Evolutionary conservation across 2,888 invertebrate species (phyloP).

Genomic region (Platerodrilus igneus): DNA sequence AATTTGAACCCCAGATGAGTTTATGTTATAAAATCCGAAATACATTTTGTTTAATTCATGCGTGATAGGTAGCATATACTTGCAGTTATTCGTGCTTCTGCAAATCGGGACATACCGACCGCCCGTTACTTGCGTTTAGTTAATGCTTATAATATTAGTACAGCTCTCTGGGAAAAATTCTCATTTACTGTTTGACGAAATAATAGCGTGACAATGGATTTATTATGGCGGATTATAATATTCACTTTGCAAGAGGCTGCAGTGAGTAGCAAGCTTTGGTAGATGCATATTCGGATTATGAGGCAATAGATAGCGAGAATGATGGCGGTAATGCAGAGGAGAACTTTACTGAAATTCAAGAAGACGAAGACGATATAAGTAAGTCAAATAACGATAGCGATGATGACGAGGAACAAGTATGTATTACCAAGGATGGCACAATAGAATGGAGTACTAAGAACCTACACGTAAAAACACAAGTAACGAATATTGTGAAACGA

Average conservation of each 20-base stretch:
- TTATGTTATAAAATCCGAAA: too few relatives aligned
- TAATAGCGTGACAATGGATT: neutral
- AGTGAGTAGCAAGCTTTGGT: neutral
- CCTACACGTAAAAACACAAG: neutral
- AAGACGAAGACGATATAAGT: conserved; percentile 3
- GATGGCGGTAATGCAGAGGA: neutral
- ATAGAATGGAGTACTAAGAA: conserved; percentile 5
- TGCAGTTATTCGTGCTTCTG: too few relatives aligned
- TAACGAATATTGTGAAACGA: conserved; percentile 4
- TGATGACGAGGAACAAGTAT: conserved; percentile 4
- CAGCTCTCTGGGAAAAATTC: too few relatives aligned
- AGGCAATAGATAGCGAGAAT: neutral
- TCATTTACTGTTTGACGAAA: too few relatives aligned
- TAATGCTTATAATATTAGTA: too few relatives aligned
- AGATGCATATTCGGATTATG: neutral
- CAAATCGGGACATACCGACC: too few relatives aligned
- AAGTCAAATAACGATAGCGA: conserved; percentile 1
- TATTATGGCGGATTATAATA: neutral
- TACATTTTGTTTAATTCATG: too few relatives aligned
- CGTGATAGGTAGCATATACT: too few relatives aligned
- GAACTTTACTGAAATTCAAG: neutral
- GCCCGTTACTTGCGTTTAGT: too few relatives aligned
- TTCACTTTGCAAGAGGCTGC: neutral
- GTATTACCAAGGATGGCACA: conserved; percentile 3
- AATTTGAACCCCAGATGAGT: too few relatives aligned